Evolutionary conservation across 2,888 invertebrate species (phyloP), one percentile per base, ranked within the genome.

Genomic region (Aspidapion aeneum): DNA sequence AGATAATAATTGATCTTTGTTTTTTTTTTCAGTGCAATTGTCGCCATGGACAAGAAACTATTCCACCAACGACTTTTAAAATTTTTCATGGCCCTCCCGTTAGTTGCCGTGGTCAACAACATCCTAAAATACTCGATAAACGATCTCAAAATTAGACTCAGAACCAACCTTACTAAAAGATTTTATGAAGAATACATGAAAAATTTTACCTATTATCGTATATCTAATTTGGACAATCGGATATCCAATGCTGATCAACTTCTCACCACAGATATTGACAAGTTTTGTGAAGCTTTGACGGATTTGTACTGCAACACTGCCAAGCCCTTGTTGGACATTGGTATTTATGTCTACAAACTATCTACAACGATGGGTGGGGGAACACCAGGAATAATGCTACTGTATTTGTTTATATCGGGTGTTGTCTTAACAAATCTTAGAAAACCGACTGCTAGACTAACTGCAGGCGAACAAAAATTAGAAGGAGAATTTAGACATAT

Each of bases 401-500:
- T 86, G 0, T 98, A 99, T 79, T 81, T 99, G 65, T 79, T 96
- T 0, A 77, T 94, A 19, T 94, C 97, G 58, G 98, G 98, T 61
- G 81, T 91, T 1, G 81, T 96, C 66, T 81, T 98, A 61, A 97
- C 98, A 0, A 89, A 92, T 74, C 81, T 97, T 61, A 85, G 98
- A 68, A 87, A 90, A 72, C 98, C 98, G 0, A 92, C 95, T 66
- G 95, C 86, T 1, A 64, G 87, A 57, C 85, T 98, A 82, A 98
- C 98, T 0, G 94, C 96, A 1, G 71, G 66, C 3, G 98, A 99
- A 79, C 98, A 98, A 80, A 93, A 94, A 78, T 82, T 98, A n/a
- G 99, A 99, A 82, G 99, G 98, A 60, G 98, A 99, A 84, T 98
- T 95, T 81, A 87, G 98, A 77, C 98, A 95, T 76, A 96, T 98